Evolutionary conservation across 92 coral and sea anemone genomes (phyloP), one percentile per base, ranked within the genome.

Genomic region (Epizoanthus scotinus): DNA sequence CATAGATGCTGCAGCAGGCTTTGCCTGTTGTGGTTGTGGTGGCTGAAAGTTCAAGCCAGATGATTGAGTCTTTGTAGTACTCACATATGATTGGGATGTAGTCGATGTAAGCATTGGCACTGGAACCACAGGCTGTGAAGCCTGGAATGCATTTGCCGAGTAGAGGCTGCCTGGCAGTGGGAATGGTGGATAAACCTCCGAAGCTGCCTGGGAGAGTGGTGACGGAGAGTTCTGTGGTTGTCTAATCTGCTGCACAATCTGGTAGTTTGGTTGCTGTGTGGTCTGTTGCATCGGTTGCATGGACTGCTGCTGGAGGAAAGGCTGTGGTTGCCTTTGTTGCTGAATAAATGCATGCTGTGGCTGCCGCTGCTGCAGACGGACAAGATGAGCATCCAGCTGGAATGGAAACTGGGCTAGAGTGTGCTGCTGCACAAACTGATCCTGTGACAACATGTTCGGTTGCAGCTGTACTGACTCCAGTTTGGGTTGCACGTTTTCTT

Each of bases 181-280:
- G 24, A 89, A 84, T 24, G 97, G 85, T 83, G 70, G 97, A 25
- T 87, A 93, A 73, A 93, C 66, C 58, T 93, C 97, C 65, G 86
- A 88, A 9, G 95, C 77, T 59, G 91, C 79, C 78, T 95, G 98
- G 25, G 98, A 89, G 10, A 95, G 91, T 24, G 98, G 98, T 0
- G 98, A 93, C 12, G 99, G 90, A 2, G 98, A 87, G 19, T 94
- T 81, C 27, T 91, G 89, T 17, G 96, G 87, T 82, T 91, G 99
- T 52, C 91, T 87, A 27, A 88, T 84, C 62, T 88, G 91, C 55
- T 71, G 91, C 60, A 88, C 70, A 20, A 89, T 28, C 72, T 89
- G 92, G 71, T 85, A 89, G 47, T 77, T 89, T 64, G 91, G 78
- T 12, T 86, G 87, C 27, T 87, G 94, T 18, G 92, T 79, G 29